Evolutionary conservation across 1,140 invertebrate species (phyloP), one percentile per base, ranked within the genome.

Genomic region (Panulirus ornatus): DNA sequence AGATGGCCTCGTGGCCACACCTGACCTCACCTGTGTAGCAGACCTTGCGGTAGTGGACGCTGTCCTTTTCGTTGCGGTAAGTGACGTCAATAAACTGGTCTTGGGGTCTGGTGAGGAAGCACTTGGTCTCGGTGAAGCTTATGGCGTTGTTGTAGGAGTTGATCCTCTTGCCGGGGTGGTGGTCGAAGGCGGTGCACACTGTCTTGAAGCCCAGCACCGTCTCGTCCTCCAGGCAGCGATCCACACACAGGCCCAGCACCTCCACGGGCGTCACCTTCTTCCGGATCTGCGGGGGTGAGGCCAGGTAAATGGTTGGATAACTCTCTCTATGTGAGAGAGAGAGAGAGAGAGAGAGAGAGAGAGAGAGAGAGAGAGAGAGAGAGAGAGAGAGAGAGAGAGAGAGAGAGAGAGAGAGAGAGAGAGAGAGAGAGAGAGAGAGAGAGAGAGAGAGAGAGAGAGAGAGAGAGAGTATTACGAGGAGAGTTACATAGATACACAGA

Each of bases 101-200:
- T 94, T 98, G 97, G 0, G 97, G 97, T 14, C 96, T 95, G 9
- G 97, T 97, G 83, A 98, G 93, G 93, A 97, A 97, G 93, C 97
- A 98, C n/a, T 96, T 97, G 14, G 97, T 98, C 93, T 98, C 97
- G 93, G 98, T 97, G 93, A 98, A 98, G 0, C 96, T 96, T 14
- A 84, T 70, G 78, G 96, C 96, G 0, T 96, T 96, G 63, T 83
- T 89, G 83, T 96, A 91, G 30, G 97, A 93, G 96, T 97, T 0
- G 96, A 96, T 38, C 96, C 96, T 66, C 93, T 96, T 96, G 66
- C 97, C 97, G 0, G 97, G 97, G 93, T 97, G 96, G 93, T 98
- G 98, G 94, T 98, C 97, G 88, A 98, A 97, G 36, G 97, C 97
- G 51, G 96, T 96, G 93, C 97, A 98, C 1, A 96, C 95, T 84